Evolutionary conservation across 2,888 invertebrate genomes (phyloP), one percentile per base, ranked within the genome.

Genomic region (Meliscaeva auricollis): DNA sequence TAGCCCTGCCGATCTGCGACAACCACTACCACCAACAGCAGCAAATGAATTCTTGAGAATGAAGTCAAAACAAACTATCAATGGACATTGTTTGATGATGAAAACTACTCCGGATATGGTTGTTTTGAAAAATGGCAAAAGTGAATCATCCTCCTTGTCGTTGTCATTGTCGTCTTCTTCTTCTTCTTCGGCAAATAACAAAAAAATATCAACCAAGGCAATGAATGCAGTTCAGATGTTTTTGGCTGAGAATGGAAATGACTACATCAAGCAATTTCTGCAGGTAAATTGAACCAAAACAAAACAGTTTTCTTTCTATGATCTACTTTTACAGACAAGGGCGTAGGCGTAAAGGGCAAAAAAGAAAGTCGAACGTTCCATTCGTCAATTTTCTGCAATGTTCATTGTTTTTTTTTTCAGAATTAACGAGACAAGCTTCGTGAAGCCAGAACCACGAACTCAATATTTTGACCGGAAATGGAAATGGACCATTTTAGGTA

Each of bases 181-280:
- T 8, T 68, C 74, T 8, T 17, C 15, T 9, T 62, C 60, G 4
- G 64, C 88, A 88, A 87, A 54, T 56, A 46, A 15, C 62, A 56
- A 64, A 60, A 93, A 92, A 88, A 91, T 94, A 88, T 94, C 95
- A 2, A 93, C 94, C 11, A 94, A 93, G 77, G 94, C 94, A 13
- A 93, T 94, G 90, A 93, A 94, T 88, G 94, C 94, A 0, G 92
- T 95, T 87, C 94, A 94, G 90, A 92, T 93, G 60, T 94, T 95
- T 91, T 92, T 95, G 64, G 90, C 94, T 88, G 94, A 95, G 87
- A 94, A 95, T 89, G 95, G 95, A 44, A 94, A 94, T 79, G 94
- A 94, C 85, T 95, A 94, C 89, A 94, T 95, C 87, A 93, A 94
- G 50, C 94, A 94, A 91, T 94, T 95, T 89, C 94, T 95, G 90